phyloP scores from a whole-genome alignment of 2,113 vertebrate species.

The Dipodomys ordii region DNA sequence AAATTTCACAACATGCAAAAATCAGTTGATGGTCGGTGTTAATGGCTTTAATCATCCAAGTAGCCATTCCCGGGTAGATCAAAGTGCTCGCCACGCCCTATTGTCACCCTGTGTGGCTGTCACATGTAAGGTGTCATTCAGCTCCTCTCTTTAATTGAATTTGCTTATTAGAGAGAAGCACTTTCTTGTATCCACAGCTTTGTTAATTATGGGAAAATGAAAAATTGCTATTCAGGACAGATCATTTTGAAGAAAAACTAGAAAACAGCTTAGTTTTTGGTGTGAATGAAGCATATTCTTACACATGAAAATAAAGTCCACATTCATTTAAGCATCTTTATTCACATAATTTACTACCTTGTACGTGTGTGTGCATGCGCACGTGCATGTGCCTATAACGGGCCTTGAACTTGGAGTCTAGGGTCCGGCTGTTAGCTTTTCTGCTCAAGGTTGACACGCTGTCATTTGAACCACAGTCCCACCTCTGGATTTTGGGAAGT shows the following conservation, averaged over 20 bases:
- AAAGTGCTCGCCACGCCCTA: background rate
- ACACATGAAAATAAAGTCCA: background rate
- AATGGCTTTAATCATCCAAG: background rate
- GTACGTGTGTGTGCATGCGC: too few relatives aligned
- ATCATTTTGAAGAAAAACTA: slow-evolving; percentile 8
- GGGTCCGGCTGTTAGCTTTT: too few relatives aligned
- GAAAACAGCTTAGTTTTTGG: background rate
- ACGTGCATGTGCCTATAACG: too few relatives aligned
- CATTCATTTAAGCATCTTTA: background rate
- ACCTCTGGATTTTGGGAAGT: too few relatives aligned
- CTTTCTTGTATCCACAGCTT: background rate
- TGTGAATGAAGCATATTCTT: background rate
- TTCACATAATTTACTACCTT: background rate
- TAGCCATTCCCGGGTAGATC: background rate
- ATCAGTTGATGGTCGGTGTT: background rate
- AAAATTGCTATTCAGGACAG: background rate
- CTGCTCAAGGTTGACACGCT: too few relatives aligned
- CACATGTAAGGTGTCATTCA: background rate
- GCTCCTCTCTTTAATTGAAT: background rate
- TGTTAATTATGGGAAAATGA: background rate
- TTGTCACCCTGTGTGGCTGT: too few relatives aligned
- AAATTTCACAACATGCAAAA: background rate
- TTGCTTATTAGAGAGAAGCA: background rate
- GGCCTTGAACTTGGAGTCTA: too few relatives aligned
- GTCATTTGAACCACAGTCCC: too few relatives aligned